Base-by-base conservation (phyloP, 2,113 vertebrate species). In the Lutjanus erythropterus region DNA sequence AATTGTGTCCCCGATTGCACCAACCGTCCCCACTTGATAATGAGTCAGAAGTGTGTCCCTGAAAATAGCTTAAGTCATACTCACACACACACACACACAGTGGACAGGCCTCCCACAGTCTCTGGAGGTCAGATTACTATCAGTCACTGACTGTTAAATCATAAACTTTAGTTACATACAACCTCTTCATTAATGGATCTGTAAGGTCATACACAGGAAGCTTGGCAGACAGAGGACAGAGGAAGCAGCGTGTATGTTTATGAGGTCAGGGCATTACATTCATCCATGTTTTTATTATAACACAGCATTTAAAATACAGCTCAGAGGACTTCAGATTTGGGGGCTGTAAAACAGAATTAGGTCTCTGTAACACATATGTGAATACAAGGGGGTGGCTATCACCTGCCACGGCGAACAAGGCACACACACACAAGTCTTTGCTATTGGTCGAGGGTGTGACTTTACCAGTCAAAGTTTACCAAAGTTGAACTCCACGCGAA, bases 61-160 rank as follows among this genome's bases (percentile, higher is more conserved):
- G n/a, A n/a, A n/a, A n/a, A n/a, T n/a, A n/a, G n/a, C n/a, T n/a
- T n/a, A n/a, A n/a, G n/a, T n/a, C 25, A 46, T 19, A 64, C 25
- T 35, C 21, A 65, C 61, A 65, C 25, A 39, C 12, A 69, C 35
- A 41, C 12, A 42, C 50, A 39, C 35, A 21, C 69, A 23, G 39
- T 23, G 31, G 29, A n/a, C 9, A 15, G 29, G 44, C 56, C 65
- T 53, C 25, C 46, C 27, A 53, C 58, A 61, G 31, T 50, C 46
- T 35, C 5, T 25, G 9, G 67, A 19, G 7, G 25, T 79, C 67
- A 62, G 39, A 62, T 79, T 79, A 71, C 65, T 39, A 53, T 25
- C 8, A 52, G n/a, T 7, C 33, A 35, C n/a, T 42, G 47, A 44
- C 25, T 44, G 66, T 62, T 71, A 71, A 78, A 53, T 71, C 47